Evolutionary conservation across 2,797 vertebrate species (phyloP), one percentile per base, ranked within the genome.

Genomic region (Phoebastria nigripes): DNA sequence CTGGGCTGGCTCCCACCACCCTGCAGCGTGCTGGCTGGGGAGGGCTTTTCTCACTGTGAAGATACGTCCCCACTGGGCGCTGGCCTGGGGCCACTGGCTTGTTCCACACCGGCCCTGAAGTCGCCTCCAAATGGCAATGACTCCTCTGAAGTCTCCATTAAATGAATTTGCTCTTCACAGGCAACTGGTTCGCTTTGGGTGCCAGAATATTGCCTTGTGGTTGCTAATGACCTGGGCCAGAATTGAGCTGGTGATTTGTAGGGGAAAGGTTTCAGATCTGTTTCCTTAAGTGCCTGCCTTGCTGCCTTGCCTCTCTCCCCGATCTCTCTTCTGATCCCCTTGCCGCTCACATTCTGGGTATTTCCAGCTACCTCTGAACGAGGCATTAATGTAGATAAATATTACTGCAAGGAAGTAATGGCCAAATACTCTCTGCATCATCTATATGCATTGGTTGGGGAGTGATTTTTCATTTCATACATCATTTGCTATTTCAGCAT

Each of bases 381-480:
- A 96, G 82, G 82, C 73, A 91, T 93, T 96, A 96, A 97, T 95
- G 66, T 93, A 96, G 92, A 95, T 94, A 97, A 97, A 96, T 96
- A 93, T 88, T 94, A 92, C 94, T 96, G 92, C 84, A 81, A 82
- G 47, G 46, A 91, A 91, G 79, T 95, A 91, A 97, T 73, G 82
- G 84, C 89, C 87, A 95, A 93, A 92, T 91, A 90, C 72, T 91
- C 87, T 90, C 87, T 94, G 92, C 79, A 91, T 94, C 78, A 91
- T 97, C 92, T 91, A 65, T 89, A 92, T 94, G 87, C 89, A 81
- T 91, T 95, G 92, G 92, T 83, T 83, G 69, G 87, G 93, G 92
- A 95, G 79, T 2, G 25, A 94, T 96, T 94, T 96, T 97, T 97
- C 93, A 97, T 96, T 97, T 97, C 93, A 96, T 96, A 95, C 94